Evolutionary conservation across 2,797 vertebrate species (phyloP), one percentile per base, ranked within the genome.

Genomic region (Spinibarbus caldwelli): DNA sequence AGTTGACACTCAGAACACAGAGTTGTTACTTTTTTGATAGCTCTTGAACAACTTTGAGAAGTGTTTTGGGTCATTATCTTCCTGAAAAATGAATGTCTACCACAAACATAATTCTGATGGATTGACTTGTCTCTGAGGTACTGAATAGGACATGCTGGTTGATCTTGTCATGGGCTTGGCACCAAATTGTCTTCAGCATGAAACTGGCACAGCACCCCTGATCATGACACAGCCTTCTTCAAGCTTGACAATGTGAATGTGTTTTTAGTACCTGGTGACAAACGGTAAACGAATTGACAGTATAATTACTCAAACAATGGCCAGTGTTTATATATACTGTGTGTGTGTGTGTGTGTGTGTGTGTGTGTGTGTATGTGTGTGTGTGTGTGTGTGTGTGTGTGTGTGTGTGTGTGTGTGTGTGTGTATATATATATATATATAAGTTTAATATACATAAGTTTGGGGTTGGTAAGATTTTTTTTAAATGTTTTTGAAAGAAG

Each of bases 101-200:
- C 26, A 68, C 6, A 23, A 52, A 68, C n/a, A 57, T 84, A 68
- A 54, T 68, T 29, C 36, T 84, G 62, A 76, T 23, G 23, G 31
- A 83, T 83, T 76, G 43, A 26, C 31, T 67, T 68, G 62, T 52
- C 59, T 77, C 6, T 67, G n/a, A 84, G 43, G 17, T 62, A 34
- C 43, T 83, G 29, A 59, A 73, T 75, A 77, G 62, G 82, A 84
- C 82, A 84, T 15, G 72, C 59, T 77, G 62, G 54, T 34, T 45
- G 52, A 82, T 62, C 52, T 52, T 68, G 17, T 41, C n/a, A 68
- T 77, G 17, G 23, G 66, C 72, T 75, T 75, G 52, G 21, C 54
- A 75, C 31, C 9, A 84, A 67, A 84, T 73, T 54, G 23, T 77
- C 34, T 36, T 75, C 59, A 67, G 45, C 59, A 67, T 41, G 23